A percentile compares a stretch with the other conserved stretches of the same genome.
These are phyloP conservation scores for Pipistrellus kuhlii DNA, from an alignment of 2,797 vertebrate species.

Conservation along the genomic window DNA sequence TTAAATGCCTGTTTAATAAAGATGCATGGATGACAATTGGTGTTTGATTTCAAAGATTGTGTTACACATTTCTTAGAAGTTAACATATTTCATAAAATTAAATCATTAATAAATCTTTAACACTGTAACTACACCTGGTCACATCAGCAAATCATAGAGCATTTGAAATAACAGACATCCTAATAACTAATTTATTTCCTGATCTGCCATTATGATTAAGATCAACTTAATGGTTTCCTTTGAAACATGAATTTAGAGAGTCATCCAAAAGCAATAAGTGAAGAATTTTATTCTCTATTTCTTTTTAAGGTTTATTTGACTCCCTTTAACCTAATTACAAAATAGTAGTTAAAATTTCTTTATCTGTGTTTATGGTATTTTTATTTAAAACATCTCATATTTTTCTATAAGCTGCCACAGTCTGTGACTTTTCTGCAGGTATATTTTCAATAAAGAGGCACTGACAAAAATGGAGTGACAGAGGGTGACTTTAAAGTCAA, in stretches of 20 bases:
- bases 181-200: neutral
- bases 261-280: neutral
- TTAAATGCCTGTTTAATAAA: neutral
- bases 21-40: neutral
- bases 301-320: neutral
- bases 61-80: neutral
- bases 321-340: conserved; percentile 17
- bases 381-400: conserved; percentile 55
- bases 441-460: conserved; percentile 48
- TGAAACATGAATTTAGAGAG: conserved; percentile 40
- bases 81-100: conserved; percentile 24
- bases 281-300: neutral
- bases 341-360: conserved; percentile 8
- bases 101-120: neutral
- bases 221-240: conserved; percentile 40
- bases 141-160: neutral
- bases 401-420: conserved; percentile 58
- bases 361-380: conserved; percentile 37
- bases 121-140: neutral
- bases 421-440: conserved; percentile 61
- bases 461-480: conserved; percentile 72
- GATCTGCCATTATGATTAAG: neutral
- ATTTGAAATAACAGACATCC: conserved; percentile 2
- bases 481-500: conserved; percentile 69
- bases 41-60: neutral